A percentile compares a stretch with the other conserved stretches of the same genome.
These are phyloP conservation scores for Vidua chalybeata DNA, from an alignment of 2,113 vertebrate genomes.

Conservation along the genomic window DNA sequence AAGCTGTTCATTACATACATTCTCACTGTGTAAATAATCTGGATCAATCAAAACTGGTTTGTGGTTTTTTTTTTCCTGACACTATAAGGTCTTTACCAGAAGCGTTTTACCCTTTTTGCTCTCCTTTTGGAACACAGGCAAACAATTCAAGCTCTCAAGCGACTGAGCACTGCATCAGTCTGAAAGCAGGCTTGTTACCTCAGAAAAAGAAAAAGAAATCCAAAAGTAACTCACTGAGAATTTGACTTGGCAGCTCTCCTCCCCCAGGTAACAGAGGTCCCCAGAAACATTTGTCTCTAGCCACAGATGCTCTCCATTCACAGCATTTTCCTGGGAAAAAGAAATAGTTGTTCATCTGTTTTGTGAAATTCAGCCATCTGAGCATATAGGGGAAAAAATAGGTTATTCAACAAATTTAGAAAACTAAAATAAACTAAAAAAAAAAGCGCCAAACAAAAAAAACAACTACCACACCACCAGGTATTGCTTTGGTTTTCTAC, in stretches of 20 bases:
- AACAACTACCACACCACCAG: neutral
- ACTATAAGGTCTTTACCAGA: neutral
- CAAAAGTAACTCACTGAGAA: slow-evolving; percentile 86
- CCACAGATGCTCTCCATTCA: slow-evolving; percentile 97
- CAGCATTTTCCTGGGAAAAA: slow-evolving; percentile 88
- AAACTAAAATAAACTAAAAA: neutral
- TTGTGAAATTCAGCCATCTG: neutral
- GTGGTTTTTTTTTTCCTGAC: neutral
- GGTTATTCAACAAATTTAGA: neutral
- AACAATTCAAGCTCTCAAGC: neutral
- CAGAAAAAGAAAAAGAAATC: neutral
- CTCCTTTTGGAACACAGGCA: neutral
- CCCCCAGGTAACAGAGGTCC: slow-evolving; percentile 95
- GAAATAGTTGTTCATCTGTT: neutral
- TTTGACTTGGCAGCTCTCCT: slow-evolving; percentile 93
- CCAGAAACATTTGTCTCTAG: slow-evolving; percentile 98
- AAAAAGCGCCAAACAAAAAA: neutral
- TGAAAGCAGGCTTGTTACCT: neutral
- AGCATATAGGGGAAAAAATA: neutral
- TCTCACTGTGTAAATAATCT: neutral
- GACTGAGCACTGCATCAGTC: neutral
- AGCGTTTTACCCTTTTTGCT: neutral
- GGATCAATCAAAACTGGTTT: neutral
- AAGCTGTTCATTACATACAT: neutral
- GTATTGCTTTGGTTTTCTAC: neutral